phyloP scores from a whole-genome alignment of 1,140 invertebrate genomes.

The Coelopa frigida region DNA sequence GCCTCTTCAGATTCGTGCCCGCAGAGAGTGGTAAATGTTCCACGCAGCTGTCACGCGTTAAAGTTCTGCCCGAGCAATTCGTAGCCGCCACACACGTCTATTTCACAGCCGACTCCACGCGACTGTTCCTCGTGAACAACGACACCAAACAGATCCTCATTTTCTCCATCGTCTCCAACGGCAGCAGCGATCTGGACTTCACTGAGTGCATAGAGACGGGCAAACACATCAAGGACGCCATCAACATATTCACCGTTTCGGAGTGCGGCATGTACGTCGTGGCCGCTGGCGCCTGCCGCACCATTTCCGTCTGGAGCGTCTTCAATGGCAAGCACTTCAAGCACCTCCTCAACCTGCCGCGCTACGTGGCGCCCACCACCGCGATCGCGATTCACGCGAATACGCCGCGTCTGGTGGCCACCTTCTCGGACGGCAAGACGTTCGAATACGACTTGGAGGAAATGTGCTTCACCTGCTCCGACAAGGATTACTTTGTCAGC shows the following conservation, averaged over 20 bases:
- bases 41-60: conserved; percentile 45
- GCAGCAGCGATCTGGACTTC: conserved; percentile 14
- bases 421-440: conserved; percentile 67
- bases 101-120: conserved; percentile 45
- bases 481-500: conserved; percentile 15
- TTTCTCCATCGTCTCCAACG: conserved; percentile 43
- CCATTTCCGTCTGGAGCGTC: conserved; percentile 55
- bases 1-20: conserved; percentile 49
- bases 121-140: conserved; percentile 33
- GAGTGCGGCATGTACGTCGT: conserved; percentile 54
- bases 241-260: conserved; percentile 23
- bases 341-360: conserved; percentile 54
- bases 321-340: conserved; percentile 44
- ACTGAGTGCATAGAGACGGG: conserved; percentile 21
- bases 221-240: conserved; percentile 17
- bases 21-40: conserved; percentile 22
- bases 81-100: conserved; percentile 44
- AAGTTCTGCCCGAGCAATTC: conserved; percentile 42
- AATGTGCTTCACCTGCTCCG: conserved; percentile 52
- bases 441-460: conserved; percentile 59
- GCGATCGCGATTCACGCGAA: conserved; percentile 56
- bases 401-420: conserved; percentile 52
- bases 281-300: conserved; percentile 52
- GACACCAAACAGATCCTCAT: conserved; percentile 29
- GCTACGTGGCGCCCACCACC: conserved; percentile 59